Conservation (phyloP, 1,140 invertebrate genomes). For the Chironomus striatipennis region DNA sequence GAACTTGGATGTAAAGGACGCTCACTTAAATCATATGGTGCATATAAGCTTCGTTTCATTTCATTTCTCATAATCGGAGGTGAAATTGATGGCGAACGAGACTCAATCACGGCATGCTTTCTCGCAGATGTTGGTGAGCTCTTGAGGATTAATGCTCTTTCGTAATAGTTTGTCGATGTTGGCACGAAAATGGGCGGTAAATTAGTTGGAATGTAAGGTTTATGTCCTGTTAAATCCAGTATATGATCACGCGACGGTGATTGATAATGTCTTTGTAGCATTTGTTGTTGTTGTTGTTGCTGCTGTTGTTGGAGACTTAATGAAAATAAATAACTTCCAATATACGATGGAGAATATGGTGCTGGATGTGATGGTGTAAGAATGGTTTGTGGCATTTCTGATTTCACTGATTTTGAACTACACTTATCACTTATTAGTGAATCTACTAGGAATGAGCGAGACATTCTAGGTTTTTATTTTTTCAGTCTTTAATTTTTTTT, state of each 20-base stretch:
- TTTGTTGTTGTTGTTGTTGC: slow-evolving; percentile 44
- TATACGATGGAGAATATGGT: slow-evolving; percentile 49
- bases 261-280: slow-evolving; percentile 38
- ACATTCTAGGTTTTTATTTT: slow-evolving; percentile 45
- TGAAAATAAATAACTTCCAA: slow-evolving; percentile 52
- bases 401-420: slow-evolving; percentile 43
- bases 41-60: slow-evolving; percentile 33
- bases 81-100: slow-evolving; percentile 37
- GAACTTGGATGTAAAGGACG: slow-evolving; percentile 40
- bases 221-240: slow-evolving; percentile 23
- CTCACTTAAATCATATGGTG: slow-evolving; percentile 47
- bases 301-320: slow-evolving; percentile 51
- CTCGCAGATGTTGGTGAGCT: slow-evolving; percentile 29
- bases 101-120: slow-evolving; percentile 10
- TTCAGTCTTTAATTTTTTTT: neutral
- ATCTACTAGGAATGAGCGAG: slow-evolving; percentile 65
- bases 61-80: slow-evolving; percentile 32
- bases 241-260: slow-evolving; percentile 41
- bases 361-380: slow-evolving; percentile 38
- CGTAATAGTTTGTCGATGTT: slow-evolving; percentile 17
- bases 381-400: slow-evolving; percentile 37
- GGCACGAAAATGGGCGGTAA: neutral
- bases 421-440: slow-evolving; percentile 56
- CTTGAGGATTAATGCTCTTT: slow-evolving; percentile 25
- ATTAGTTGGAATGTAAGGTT: slow-evolving; percentile 22